phyloP scores from a whole-genome alignment of 1,140 invertebrate species.

The Pogonomyrmex barbatus region DNA sequence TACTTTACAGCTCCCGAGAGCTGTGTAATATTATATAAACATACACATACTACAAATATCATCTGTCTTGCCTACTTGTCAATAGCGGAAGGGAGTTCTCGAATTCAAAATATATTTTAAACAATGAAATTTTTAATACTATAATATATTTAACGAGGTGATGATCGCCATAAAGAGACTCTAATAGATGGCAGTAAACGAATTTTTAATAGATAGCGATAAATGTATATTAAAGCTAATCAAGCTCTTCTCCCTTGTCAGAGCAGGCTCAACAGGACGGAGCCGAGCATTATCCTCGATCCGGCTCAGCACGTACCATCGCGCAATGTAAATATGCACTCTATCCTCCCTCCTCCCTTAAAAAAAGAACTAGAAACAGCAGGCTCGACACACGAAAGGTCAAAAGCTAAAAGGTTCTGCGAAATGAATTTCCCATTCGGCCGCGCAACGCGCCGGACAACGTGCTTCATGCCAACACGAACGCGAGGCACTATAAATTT shows the following conservation, averaged over 20 bases:
- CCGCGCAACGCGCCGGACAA: slow-evolving; percentile 54
- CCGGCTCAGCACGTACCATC: slow-evolving; percentile 44
- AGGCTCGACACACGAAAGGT: slow-evolving; percentile 66
- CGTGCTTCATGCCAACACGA: slow-evolving; percentile 34
- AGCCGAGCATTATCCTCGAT: slow-evolving; percentile 51
- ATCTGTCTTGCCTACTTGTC: not conserved
- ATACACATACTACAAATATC: not conserved
- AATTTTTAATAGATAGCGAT: not conserved
- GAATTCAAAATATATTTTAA: not conserved
- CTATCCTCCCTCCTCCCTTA: not conserved
- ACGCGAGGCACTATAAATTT: slow-evolving; percentile 80
- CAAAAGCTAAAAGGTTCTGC: slow-evolving; percentile 77
- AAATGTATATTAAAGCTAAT: slow-evolving; percentile 33
- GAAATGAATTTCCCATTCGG: slow-evolving; percentile 79
- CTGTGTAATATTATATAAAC: not conserved
- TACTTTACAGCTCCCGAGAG: slow-evolving; percentile 48
- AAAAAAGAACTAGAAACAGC: slow-evolving; percentile 30
- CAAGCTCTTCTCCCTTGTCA: slow-evolving; percentile 29
- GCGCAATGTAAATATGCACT: slow-evolving; percentile 49
- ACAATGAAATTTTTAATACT: not conserved
- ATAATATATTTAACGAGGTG: not conserved
- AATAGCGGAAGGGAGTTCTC: not conserved
- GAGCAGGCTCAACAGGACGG: slow-evolving; percentile 52
- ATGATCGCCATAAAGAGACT: not conserved
- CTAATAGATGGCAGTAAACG: not conserved